phyloP scores from a whole-genome alignment of 1,140 invertebrate genomes.

The Drosophila teissieri region DNA sequence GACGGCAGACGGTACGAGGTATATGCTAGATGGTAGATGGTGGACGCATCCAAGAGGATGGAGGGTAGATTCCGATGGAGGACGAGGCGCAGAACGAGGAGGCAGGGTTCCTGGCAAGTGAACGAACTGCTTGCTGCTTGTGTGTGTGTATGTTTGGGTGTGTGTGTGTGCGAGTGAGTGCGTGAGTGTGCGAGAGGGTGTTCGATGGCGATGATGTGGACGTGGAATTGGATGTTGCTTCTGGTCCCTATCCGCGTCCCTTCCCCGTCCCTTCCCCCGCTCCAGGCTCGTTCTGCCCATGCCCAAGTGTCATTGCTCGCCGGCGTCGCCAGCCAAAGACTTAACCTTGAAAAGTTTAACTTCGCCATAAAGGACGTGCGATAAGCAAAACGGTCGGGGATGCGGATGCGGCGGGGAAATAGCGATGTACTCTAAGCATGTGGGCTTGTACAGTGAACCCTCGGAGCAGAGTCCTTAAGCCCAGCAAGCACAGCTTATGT shows the following conservation, averaged over 20 bases:
- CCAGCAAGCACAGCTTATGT: background rate
- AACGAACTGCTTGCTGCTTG: slow-evolving; percentile 41
- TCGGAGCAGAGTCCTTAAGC: background rate
- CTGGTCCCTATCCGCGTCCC: slow-evolving; percentile 17
- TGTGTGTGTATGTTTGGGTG: slow-evolving; percentile 38
- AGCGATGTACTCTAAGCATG: slow-evolving; percentile 2
- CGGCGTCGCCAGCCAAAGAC: slow-evolving; percentile 53
- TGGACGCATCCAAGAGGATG: slow-evolving; percentile 2
- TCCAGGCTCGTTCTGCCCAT: background rate
- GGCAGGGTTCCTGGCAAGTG: slow-evolving; percentile 49
- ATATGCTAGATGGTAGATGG: slow-evolving; percentile 11
- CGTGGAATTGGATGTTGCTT: slow-evolving; percentile 42
- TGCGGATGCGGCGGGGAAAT: slow-evolving; percentile 14
- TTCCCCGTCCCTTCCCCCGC: background rate
- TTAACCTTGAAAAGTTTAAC: slow-evolving; percentile 77
- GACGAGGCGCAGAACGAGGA: slow-evolving; percentile 7
- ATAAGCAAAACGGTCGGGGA: background rate
- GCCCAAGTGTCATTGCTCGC: slow-evolving; percentile 74
- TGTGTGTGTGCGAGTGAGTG: slow-evolving; percentile 3
- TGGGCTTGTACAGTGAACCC: slow-evolving; percentile 10
- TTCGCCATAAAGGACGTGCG: slow-evolving; percentile 45
- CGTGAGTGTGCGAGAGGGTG: slow-evolving; percentile 13
- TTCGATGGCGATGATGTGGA: slow-evolving; percentile 40
- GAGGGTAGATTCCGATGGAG: slow-evolving; percentile 15
- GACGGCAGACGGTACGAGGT: slow-evolving; percentile 29